Percentiles rank a stretch among this genome's conserved stretches.
Conservation (phyloP, 2,113 vertebrate genomes). For the Chascanopsetta lugubris region DNA sequence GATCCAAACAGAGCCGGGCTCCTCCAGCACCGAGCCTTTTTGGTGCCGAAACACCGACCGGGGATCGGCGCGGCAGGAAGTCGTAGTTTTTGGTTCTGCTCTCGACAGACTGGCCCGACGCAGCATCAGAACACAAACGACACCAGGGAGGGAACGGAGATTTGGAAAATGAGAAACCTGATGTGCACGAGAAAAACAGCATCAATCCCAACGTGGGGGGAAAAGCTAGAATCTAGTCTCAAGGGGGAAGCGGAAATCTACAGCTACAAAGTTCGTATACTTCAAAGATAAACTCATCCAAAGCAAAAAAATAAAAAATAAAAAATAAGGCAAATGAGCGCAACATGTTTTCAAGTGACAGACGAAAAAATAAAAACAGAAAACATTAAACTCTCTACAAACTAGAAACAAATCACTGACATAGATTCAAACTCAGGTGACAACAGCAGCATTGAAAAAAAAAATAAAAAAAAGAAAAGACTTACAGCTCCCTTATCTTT, state of each 20-base stretch:
- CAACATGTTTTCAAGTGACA: constrained; percentile 75
- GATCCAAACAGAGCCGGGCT: constrained; percentile 11
- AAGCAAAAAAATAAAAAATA: too few relatives aligned
- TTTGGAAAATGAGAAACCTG: constrained; percentile 41
- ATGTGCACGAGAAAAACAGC: constrained; percentile 64
- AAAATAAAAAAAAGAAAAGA: constrained; percentile 68
- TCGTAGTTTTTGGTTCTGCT: constrained; percentile 54
- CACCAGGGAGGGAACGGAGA: constrained; percentile 54
- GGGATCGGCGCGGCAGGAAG: constrained; percentile 32
- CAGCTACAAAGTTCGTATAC: constrained; percentile 36
- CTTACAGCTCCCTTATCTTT: constrained; percentile 61
- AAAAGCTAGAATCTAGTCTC: constrained; percentile 42
- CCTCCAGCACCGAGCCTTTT: constrained; percentile 10
- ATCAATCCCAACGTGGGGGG: constrained; percentile 52
- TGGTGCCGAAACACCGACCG: constrained; percentile 10
- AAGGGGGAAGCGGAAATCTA: constrained; percentile 49
- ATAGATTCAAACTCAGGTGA: constrained; percentile 69
- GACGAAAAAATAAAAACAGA: constrained; percentile 47
- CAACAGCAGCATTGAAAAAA: constrained; percentile 79
- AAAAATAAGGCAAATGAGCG: constrained; percentile 71
- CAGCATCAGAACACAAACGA: constrained; percentile 47
- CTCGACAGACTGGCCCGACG: constrained; percentile 39
- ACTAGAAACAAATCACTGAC: constrained; percentile 63
- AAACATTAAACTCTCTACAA: constrained; percentile 64
- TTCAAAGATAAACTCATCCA: constrained; percentile 66